phyloP scores from a whole-genome alignment of 2,797 vertebrate species.

The Dendrocincla fuliginosa region DNA sequence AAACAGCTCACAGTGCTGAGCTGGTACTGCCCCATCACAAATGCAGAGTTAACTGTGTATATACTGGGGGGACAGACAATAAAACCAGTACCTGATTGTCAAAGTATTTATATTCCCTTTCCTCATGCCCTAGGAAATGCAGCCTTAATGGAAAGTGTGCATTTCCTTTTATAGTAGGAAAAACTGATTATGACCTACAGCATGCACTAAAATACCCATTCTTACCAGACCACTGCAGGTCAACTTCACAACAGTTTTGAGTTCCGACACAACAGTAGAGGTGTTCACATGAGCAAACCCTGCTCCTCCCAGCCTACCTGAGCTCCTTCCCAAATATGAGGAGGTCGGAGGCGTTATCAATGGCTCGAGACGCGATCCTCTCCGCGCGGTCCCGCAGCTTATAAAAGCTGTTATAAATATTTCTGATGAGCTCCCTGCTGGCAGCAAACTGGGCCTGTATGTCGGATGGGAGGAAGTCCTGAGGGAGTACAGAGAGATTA shows the following conservation, averaged over 20 bases:
- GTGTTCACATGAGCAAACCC: rapidly evolving
- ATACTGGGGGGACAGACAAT: background rate
- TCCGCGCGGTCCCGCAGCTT: constrained; percentile 92
- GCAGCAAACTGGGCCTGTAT: constrained; percentile 91
- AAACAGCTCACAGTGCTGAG: background rate
- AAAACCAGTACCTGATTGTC: background rate
- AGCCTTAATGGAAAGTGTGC: background rate
- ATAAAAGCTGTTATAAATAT: constrained; percentile 92
- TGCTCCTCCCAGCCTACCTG: constrained; percentile 76
- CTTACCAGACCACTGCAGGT: background rate
- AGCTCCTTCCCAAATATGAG: constrained; percentile 94
- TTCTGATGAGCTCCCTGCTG: constrained; percentile 93
- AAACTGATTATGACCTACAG: background rate
- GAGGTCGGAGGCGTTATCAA: constrained; percentile 92
- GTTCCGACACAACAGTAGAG: background rate
- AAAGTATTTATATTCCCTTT: background rate
- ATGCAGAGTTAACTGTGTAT: background rate
- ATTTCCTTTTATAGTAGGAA: background rate
- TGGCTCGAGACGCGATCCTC: constrained; percentile 89
- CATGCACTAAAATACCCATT: background rate
- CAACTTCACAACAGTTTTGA: background rate
- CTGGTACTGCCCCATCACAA: background rate
- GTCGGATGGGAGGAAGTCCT: constrained; percentile 95
- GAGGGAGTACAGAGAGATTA: background rate
- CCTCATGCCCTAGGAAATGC: background rate